Evolutionary conservation across 1,140 invertebrate genomes (phyloP), one percentile per base, ranked within the genome.

Genomic region (Lordiphosa clarofinis): DNA sequence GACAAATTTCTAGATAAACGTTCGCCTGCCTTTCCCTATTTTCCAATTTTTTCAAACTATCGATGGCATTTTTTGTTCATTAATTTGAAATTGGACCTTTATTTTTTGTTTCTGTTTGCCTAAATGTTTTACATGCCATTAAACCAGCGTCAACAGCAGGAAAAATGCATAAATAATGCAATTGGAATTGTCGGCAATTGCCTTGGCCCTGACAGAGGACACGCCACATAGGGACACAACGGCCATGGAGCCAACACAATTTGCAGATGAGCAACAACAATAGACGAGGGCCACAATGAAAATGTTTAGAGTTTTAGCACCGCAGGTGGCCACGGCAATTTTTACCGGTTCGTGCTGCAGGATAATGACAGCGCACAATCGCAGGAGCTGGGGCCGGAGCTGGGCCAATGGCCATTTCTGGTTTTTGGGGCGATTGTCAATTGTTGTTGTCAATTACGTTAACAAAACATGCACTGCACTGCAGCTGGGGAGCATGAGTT

Each of bases 381-480:
- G 37, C 56, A 76, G 21, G 33, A 76, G 62, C 49, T 33, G 39
- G 35, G 43, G 42, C 48, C 35, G 19, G 13, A 49, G 50, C 59
- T 56, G 21, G 15, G 54, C 39, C 69, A 67, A 76, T 68, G 59
- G 47, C 54, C 62, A 64, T 68, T 69, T 60, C 58, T 46, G 43
- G 65, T 47, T 69, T 28, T 40, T 40, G 56, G 60, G 70, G 43
- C 76, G 58, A 81, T 81, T 81, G 76, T 74, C 76, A 63, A 79
- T 73, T 73, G 75, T 74, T 79, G 75, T 81, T 81, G 75, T 82
- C 75, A 81, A 82, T 81, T 82, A 81, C 58, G 71, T 72, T 74
- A 82, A 75, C 75, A 81, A 81, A 81, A 81, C 76, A 75, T 73
- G 67, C 46, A 48, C 19, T 52, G 46, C 55, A 75, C 62, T 71